Conservation (phyloP, 2,113 vertebrate species). For the Neodon shergylaensis region DNA sequence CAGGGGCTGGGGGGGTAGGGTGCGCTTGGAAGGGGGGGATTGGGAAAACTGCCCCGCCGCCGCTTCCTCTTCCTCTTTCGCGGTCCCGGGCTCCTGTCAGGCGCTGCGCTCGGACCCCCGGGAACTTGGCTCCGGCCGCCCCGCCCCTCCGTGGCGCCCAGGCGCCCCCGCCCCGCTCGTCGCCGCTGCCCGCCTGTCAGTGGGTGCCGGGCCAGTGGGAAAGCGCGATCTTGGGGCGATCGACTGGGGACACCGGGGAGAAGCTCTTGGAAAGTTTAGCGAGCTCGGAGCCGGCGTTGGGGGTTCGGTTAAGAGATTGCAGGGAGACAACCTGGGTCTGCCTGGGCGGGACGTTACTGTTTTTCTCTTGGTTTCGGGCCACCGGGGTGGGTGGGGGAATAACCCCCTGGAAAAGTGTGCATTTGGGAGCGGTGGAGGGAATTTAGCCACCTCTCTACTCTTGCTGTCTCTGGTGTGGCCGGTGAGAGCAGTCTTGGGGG, state of each 20-base stretch:
- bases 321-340: not conserved
- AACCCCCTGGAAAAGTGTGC: conserved; percentile 35
- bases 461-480: conserved; percentile 2
- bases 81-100: conserved; percentile 78
- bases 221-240: conserved; percentile 50
- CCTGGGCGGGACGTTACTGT: conserved; percentile 59
- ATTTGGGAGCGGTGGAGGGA: conserved; percentile 30
- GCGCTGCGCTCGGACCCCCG: conserved; percentile 65
- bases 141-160: conserved; percentile 74
- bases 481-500: conserved; percentile 57
- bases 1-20: conserved; percentile 58
- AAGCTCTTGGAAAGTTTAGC: conserved; percentile 75
- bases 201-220: conserved; percentile 7
- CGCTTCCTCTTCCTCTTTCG: conserved; percentile 68
- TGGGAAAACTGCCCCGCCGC: conserved; percentile 67
- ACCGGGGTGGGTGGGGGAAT: not conserved
- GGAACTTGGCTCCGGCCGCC: conserved; percentile 77
- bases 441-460: not conserved
- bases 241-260: not conserved
- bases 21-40: conserved; percentile 40
- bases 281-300: not conserved
- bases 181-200: not conserved
- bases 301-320: not conserved
- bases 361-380: not conserved
- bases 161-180: conserved; percentile 47